These are phyloP conservation scores for Jordanella pulchra DNA, from an alignment of 2,797 vertebrate species.

Conservation along the genomic window DNA sequence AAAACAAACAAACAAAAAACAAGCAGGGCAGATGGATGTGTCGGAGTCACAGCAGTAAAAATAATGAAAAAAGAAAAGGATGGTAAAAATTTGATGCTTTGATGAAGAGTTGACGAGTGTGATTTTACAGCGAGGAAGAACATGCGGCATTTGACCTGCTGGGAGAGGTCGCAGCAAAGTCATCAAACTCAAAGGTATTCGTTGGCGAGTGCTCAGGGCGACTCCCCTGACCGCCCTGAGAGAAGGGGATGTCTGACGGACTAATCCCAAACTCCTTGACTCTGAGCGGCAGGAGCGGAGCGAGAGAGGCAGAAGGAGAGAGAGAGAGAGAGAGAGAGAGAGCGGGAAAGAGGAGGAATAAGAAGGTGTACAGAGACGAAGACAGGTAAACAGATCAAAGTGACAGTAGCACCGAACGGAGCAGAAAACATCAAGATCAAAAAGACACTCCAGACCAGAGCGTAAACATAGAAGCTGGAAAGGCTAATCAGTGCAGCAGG, in stretches of 20 bases:
- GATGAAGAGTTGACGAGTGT: conserved; percentile 31
- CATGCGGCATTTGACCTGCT: conserved; percentile 82
- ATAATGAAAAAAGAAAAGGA: conserved; percentile 5
- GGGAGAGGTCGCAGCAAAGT: conserved; percentile 88
- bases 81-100: conserved; percentile 6
- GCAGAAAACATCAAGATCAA: conserved; percentile 2
- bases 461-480: conserved; percentile 13
- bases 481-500: background rate
- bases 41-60: conserved; percentile 1
- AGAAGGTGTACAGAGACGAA: conserved; percentile 60
- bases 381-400: conserved; percentile 47
- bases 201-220: conserved; percentile 95
- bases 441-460: conserved; percentile 6
- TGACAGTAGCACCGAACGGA: conserved; percentile 6
- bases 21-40: conserved; percentile 1
- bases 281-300: conserved; percentile 77
- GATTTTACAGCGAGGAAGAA: conserved; percentile 1
- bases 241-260: conserved; percentile 97
- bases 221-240: conserved; percentile 87
- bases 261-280: conserved; percentile 99
- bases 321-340: conserved; percentile 58
- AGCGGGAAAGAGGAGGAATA: conserved; percentile 52
- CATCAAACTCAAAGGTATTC: conserved; percentile 93
- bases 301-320: conserved; percentile 49
- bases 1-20: conserved; percentile 30